These are phyloP conservation scores for Dicaeum eximium DNA, from an alignment of 2,113 vertebrate genomes.

Conservation along the genomic window DNA sequence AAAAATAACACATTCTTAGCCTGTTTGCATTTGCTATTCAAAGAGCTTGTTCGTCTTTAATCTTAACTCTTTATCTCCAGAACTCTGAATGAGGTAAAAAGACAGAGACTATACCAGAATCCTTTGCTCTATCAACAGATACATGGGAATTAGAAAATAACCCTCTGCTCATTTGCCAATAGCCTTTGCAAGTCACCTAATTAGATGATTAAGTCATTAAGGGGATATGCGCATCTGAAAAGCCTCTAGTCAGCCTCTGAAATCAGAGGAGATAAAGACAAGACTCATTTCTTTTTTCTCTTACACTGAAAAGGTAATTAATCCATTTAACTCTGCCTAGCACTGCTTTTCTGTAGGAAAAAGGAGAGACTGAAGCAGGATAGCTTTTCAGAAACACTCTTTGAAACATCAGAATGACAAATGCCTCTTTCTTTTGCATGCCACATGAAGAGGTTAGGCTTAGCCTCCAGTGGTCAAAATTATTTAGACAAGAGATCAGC, in stretches of 20 bases:
- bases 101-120: slow-evolving; percentile 60
- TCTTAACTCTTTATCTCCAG: slow-evolving; percentile 66
- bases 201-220: slow-evolving; percentile 97
- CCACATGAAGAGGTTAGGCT: slow-evolving; percentile 54
- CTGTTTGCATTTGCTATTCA: slow-evolving; percentile 56
- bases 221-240: slow-evolving; percentile 79
- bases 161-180: slow-evolving; percentile 76
- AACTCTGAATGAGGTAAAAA: slow-evolving; percentile 32
- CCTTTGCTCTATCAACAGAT: slow-evolving; percentile 67
- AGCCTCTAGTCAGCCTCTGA: slow-evolving; percentile 77
- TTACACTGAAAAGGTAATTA: slow-evolving; percentile 84
- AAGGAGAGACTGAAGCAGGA: slow-evolving; percentile 76
- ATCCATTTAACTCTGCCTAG: slow-evolving; percentile 86
- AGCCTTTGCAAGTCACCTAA: slow-evolving; percentile 86
- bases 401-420: slow-evolving; percentile 87
- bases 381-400: slow-evolving; percentile 83
- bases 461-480: slow-evolving; percentile 62
- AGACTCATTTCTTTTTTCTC: slow-evolving; percentile 59
- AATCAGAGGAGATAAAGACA: slow-evolving; percentile 85
- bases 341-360: slow-evolving; percentile 77
- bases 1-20: slow-evolving; percentile 40
- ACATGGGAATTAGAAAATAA: slow-evolving; percentile 79
- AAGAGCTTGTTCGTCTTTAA: slow-evolving; percentile 63
- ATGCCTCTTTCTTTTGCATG: slow-evolving; percentile 75
- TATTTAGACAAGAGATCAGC: slow-evolving; percentile 40